Percentiles rank a stretch among this genome's conserved stretches.
phyloP scores from a whole-genome alignment of 2,888 invertebrate genomes.

The Tetragonula carbonaria region DNA sequence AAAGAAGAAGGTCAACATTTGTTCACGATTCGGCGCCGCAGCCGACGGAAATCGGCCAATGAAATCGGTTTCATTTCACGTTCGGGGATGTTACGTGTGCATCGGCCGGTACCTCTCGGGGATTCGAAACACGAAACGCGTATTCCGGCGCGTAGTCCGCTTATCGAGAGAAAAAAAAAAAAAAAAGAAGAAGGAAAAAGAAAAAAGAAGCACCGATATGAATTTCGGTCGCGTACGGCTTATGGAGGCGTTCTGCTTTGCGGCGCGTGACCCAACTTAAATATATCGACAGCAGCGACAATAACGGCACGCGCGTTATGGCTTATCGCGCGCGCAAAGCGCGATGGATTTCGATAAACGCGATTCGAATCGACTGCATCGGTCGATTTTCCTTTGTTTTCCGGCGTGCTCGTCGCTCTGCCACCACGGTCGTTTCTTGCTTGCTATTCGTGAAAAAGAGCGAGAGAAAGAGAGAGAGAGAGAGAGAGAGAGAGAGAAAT shows the following conservation, averaged over 20 bases:
- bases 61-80: neutral
- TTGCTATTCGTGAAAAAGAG: too few species aligned
- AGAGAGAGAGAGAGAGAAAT: neutral
- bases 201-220: conserved; percentile 33
- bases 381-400: neutral
- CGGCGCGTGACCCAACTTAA: conserved; percentile 58
- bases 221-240: conserved; percentile 54
- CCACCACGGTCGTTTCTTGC: neutral
- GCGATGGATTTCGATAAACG: neutral
- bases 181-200: conserved; percentile 19
- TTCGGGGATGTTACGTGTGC: neutral
- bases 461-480: neutral
- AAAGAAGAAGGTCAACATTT: neutral
- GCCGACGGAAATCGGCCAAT: neutral
- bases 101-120: neutral
- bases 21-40: neutral
- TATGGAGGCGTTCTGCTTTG: conserved; percentile 31
- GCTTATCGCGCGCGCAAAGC: conserved; percentile 20
- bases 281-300: conserved; percentile 36
- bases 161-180: conserved; percentile 36
- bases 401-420: neutral
- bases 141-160: neutral
- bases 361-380: conserved; percentile 28
- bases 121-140: conserved; percentile 35
- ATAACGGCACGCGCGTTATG: conserved; percentile 21